These are phyloP conservation scores for Bombus picipes DNA, from an alignment of 1,140 invertebrate species.

Conservation along the genomic window DNA sequence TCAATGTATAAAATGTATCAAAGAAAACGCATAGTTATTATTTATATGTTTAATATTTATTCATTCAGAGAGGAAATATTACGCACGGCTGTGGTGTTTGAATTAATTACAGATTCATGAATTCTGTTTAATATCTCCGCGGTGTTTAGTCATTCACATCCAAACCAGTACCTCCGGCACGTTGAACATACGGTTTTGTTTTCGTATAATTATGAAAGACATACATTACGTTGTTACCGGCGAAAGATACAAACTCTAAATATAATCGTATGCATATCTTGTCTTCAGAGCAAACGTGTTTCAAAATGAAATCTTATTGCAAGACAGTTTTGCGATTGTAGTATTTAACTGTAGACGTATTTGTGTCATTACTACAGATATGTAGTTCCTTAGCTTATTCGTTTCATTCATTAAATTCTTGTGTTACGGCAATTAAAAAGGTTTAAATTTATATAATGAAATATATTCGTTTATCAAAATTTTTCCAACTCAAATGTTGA, in stretches of 20 bases:
- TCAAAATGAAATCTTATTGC: not conserved
- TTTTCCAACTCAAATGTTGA: too few relatives aligned
- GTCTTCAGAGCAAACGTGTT: not conserved
- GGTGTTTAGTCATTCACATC: not conserved
- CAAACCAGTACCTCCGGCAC: too few relatives aligned
- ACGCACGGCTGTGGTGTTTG: not conserved
- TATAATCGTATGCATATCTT: too few relatives aligned
- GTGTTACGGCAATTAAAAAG: too few relatives aligned
- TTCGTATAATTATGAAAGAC: not conserved
- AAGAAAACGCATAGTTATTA: too few relatives aligned
- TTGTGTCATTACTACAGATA: not conserved
- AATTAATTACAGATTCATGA: conserved; percentile 9
- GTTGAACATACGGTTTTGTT: not conserved
- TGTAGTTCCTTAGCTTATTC: too few relatives aligned
- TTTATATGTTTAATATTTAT: not conserved
- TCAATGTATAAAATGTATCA: too few relatives aligned
- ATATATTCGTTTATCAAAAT: too few relatives aligned
- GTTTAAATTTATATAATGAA: too few relatives aligned
- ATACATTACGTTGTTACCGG: not conserved
- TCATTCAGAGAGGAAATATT: not conserved
- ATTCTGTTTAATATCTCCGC: not conserved
- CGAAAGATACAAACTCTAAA: not conserved
- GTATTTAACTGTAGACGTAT: not conserved
- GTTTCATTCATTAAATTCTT: too few relatives aligned
- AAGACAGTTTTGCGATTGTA: not conserved